These are phyloP conservation scores for Simalia tracyae DNA, from an alignment of 2,797 vertebrate genomes.

Conservation along the genomic window DNA sequence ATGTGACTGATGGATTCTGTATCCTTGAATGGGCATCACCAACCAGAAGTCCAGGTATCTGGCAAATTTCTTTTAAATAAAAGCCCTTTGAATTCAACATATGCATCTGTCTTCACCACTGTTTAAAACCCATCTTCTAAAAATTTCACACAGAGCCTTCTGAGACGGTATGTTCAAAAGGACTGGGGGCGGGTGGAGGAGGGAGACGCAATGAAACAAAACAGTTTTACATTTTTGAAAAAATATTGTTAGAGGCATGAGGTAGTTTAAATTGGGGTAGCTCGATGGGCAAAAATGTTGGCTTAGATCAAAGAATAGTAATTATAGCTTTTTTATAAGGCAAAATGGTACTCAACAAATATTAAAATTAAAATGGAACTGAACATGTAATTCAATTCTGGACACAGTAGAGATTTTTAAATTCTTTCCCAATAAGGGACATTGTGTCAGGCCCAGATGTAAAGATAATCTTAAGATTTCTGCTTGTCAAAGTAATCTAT, in stretches of 20 bases:
- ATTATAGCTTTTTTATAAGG: conserved; percentile 66
- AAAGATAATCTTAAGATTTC: conserved; percentile 35
- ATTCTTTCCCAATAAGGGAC: conserved; percentile 54
- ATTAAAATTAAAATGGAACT: conserved; percentile 65
- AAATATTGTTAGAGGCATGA: conserved; percentile 65
- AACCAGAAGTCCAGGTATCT: conserved; percentile 73
- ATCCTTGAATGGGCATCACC: conserved; percentile 75
- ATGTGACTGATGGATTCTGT: conserved; percentile 73
- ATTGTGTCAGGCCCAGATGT: conserved; percentile 39
- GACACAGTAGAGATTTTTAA: conserved; percentile 62
- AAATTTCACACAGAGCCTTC: conserved; percentile 81
- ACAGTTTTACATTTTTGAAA: conserved; percentile 72
- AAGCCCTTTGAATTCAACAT: conserved; percentile 77
- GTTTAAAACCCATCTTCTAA: conserved; percentile 78
- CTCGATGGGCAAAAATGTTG: conserved; percentile 71
- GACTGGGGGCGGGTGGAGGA: conserved; percentile 24
- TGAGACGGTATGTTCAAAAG: conserved; percentile 74
- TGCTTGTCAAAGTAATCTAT: background rate
- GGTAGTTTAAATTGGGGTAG: conserved; percentile 73
- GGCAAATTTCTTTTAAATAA: conserved; percentile 80
- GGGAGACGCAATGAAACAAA: conserved; percentile 75
- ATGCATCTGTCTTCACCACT: conserved; percentile 77
- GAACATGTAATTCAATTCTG: conserved; percentile 67
- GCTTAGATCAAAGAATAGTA: conserved; percentile 70
- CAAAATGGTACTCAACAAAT: conserved; percentile 63